phyloP scores from a whole-genome alignment of 30 jellyfish, hydroid and myxozoan genomes.

The Cassiopea xamachana region DNA sequence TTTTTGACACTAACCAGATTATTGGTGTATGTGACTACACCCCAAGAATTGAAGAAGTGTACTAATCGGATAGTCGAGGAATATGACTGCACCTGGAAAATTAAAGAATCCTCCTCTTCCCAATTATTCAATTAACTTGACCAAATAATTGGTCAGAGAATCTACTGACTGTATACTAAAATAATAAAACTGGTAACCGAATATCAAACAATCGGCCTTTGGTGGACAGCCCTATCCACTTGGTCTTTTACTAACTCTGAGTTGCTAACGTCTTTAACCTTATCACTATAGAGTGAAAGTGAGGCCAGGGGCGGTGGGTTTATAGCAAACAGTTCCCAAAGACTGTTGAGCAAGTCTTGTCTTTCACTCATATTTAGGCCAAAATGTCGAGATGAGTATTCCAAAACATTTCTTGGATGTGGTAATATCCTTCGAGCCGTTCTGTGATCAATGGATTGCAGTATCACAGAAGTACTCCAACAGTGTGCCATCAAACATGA shows the following conservation, averaged over 20 bases:
- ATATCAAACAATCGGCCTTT: too few relatives aligned
- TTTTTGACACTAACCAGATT: too few relatives aligned
- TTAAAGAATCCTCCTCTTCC: too few relatives aligned
- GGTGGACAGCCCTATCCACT: too few relatives aligned
- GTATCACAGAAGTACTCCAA: constrained; percentile 12
- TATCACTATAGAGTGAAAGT: constrained; percentile 1
- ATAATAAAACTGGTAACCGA: too few relatives aligned
- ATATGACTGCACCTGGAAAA: too few relatives aligned
- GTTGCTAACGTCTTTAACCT: constrained; percentile 5
- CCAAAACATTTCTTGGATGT: constrained; percentile 13
- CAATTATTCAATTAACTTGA: too few relatives aligned
- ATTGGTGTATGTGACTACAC: too few relatives aligned
- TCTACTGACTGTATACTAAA: too few relatives aligned
- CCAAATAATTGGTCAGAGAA: too few relatives aligned
- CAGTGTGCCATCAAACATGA: neutral
- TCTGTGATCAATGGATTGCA: neutral
- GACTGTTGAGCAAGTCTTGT: constrained; percentile 21
- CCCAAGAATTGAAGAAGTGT: too few relatives aligned
- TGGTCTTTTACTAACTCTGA: neutral
- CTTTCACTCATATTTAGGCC: constrained; percentile 20
- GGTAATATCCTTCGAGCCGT: constrained; percentile 3
- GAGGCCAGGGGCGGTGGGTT: constrained; percentile 13
- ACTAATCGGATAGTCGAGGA: too few relatives aligned
- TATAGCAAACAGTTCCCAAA: constrained; percentile 7
- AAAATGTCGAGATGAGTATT: constrained; percentile 3